Base-by-base conservation (phyloP, 2,888 invertebrate species). In the Teleiodes luculella region DNA sequence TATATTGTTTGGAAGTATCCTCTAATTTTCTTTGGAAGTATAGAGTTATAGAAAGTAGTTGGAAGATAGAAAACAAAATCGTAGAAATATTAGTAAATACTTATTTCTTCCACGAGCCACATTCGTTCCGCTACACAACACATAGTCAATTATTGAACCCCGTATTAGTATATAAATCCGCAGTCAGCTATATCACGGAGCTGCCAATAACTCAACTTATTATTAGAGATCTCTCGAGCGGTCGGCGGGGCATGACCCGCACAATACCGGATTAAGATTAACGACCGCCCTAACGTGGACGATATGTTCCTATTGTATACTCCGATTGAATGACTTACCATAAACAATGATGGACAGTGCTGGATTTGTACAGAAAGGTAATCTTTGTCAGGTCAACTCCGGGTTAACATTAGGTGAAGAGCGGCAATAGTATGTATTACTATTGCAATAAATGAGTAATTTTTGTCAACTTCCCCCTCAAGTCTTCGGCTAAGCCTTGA, bases 321-420 rank as follows among this genome's bases (percentile, higher is more conserved):
- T 63, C 72, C 78, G 83, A 85, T 85, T 83, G 80, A 83, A 85
- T 85, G 81, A 80, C 82, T 83, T 54, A 76, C 77, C 72, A 77
- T 82, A 83, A 83, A 84, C 84, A 85, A 83, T 85, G 84, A 84
- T 77, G 74, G 64, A 62, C 31, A 16, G 14, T n/a, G 20, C 20
- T n/a, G 3, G 28, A 43, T 20, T 18, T 10, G 24, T 2, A 4
- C 24, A 24, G 24, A 24, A 24, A 4, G 24, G 24, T 24, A 24
- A 24, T n/a, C n/a, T n/a, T n/a, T n/a, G n/a, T n/a, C n/a, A n/a
- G n/a, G n/a, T n/a, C n/a, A n/a, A n/a, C n/a, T n/a, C n/a, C n/a
- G n/a, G n/a, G n/a, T n/a, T n/a, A n/a, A n/a, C n/a, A n/a, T n/a
- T n/a, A n/a, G n/a, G n/a, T n/a, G n/a, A n/a, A n/a, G n/a, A n/a